These are phyloP conservation scores for Lucilia sericata DNA, from an alignment of 1,140 invertebrate species.

Conservation along the genomic window DNA sequence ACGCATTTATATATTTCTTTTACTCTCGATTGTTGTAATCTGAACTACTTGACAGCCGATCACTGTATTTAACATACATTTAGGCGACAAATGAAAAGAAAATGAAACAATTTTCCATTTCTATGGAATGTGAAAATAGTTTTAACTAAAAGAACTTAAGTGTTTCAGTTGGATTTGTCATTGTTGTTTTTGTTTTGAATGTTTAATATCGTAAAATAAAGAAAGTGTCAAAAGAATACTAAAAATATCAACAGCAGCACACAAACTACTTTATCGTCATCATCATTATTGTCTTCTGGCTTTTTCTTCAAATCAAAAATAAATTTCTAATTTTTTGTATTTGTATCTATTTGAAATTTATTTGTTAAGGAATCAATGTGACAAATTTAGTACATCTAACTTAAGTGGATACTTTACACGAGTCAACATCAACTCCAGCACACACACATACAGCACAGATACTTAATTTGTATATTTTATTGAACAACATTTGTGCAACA, in stretches of 20 bases:
- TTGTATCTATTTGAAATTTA: background rate
- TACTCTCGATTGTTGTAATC: too few relatives aligned
- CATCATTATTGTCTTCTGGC: background rate
- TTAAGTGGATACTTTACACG: constrained; percentile 10
- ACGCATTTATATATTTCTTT: too few relatives aligned
- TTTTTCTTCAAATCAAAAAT: constrained; percentile 20
- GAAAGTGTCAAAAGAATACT: constrained; percentile 25
- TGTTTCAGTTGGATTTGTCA: background rate
- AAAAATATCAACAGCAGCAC: constrained; percentile 14
- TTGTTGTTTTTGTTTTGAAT: background rate
- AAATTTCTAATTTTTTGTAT: background rate
- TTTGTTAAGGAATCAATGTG: constrained; percentile 35
- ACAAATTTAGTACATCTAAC: constrained; percentile 18
- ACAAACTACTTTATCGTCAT: background rate
- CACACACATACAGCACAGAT: background rate
- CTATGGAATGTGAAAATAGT: constrained; percentile 29
- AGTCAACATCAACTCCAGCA: background rate
- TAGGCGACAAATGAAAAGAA: background rate
- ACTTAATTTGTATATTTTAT: constrained; percentile 8
- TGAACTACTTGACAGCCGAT: too few relatives aligned
- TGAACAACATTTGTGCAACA: background rate
- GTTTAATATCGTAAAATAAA: constrained; percentile 2
- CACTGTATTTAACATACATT: background rate
- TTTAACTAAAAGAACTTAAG: constrained; percentile 12
- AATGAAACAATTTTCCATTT: constrained; percentile 7